Percentiles rank a stretch among this genome's conserved stretches.
Conservation (phyloP, 2,888 invertebrate species). For the Ypsolopha sequella region DNA sequence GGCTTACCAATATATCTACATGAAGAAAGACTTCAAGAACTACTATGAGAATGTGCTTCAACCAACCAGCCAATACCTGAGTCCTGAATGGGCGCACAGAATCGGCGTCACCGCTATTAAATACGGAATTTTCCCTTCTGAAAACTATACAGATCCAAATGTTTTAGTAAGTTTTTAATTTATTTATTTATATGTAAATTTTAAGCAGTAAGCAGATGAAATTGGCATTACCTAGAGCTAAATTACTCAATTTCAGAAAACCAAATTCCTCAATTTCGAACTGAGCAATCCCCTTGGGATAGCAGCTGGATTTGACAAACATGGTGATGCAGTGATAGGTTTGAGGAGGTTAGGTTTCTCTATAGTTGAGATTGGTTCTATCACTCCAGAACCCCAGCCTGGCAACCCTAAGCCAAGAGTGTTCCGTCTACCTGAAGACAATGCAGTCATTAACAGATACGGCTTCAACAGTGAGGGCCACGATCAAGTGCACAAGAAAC, state of each 20-base stretch:
- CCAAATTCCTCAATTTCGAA: conserved; percentile 76
- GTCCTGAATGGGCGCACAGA: conserved; percentile 88
- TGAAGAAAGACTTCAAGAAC: conserved; percentile 81
- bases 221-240: background rate
- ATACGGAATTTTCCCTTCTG: conserved; percentile 78
- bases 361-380: conserved; percentile 95
- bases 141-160: conserved; percentile 71
- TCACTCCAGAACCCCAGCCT: conserved; percentile 93
- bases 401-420: conserved; percentile 96
- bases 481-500: conserved; percentile 76
- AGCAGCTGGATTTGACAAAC: conserved; percentile 98
- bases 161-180: conserved; percentile 67
- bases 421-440: conserved; percentile 87
- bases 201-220: background rate
- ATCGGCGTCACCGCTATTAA: conserved; percentile 82
- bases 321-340: conserved; percentile 90
- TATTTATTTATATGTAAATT: background rate
- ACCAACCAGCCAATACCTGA: conserved; percentile 77
- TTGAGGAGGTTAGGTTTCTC: conserved; percentile 91
- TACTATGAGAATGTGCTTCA: conserved; percentile 82
- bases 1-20: conserved; percentile 75
- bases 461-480: conserved; percentile 96
- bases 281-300: conserved; percentile 95
- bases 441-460: conserved; percentile 92
- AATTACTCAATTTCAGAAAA: conserved; percentile 63